Conservation (phyloP, 2,113 vertebrate genomes). For the Podiceps cristatus region DNA sequence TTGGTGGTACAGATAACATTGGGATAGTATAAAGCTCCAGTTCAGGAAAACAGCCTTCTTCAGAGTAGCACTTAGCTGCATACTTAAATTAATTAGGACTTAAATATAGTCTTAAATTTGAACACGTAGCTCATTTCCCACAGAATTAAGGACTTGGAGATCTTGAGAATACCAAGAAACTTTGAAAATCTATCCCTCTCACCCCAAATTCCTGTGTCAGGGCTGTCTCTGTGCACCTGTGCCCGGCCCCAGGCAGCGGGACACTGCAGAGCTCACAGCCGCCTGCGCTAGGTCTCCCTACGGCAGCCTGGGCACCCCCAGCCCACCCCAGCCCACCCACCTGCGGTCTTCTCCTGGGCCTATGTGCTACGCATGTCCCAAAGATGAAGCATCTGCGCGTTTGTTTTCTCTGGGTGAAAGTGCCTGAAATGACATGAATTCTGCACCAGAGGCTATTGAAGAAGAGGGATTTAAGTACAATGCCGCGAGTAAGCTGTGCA, state of each 20-base stretch:
- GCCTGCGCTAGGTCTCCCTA: too few species aligned
- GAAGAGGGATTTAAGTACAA: not conserved
- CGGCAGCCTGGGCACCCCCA: too few species aligned
- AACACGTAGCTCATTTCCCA: not conserved
- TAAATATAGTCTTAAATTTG: not conserved
- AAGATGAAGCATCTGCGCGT: rapidly evolving
- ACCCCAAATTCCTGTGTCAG: too few species aligned
- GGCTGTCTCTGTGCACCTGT: too few species aligned
- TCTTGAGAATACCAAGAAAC: not conserved
- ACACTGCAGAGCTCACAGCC: too few species aligned
- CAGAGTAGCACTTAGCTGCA: not conserved
- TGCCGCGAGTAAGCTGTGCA: too few species aligned
- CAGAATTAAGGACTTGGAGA: not conserved
- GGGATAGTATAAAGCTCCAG: not conserved
- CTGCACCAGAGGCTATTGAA: not conserved
- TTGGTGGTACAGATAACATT: not conserved
- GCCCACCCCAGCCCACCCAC: too few species aligned
- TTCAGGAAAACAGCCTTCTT: not conserved
- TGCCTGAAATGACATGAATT: not conserved
- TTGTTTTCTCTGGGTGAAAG: not conserved
- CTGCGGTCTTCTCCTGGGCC: too few species aligned
- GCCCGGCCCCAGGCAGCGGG: too few species aligned
- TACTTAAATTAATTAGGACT: not conserved
- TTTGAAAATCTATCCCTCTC: too few species aligned
- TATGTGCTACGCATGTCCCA: too few species aligned